Evolutionary conservation across 2,797 vertebrate species (phyloP).

Genomic region (Rhodeus uyekii): DNA sequence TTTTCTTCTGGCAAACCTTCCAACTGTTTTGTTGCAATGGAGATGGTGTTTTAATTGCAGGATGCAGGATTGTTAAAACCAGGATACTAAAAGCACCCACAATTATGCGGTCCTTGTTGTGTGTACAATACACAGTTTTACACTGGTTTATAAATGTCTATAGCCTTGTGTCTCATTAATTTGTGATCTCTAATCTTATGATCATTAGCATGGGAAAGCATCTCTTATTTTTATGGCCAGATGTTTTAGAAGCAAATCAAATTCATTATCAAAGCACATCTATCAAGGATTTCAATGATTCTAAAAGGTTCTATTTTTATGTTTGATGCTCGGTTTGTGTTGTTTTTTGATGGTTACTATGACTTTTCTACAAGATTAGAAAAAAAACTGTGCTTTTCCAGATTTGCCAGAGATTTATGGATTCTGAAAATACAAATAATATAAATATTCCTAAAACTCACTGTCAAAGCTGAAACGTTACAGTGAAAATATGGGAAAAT

Average conservation of each 20-base stretch:
- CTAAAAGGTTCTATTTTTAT: neutral
- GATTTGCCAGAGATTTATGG: constrained; percentile 22
- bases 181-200: neutral
- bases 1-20: neutral
- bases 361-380: neutral
- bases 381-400: constrained; percentile 18
- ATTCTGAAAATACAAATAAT: constrained; percentile 30
- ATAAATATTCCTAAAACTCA: constrained; percentile 4
- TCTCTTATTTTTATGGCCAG: neutral
- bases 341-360: neutral
- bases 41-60: neutral
- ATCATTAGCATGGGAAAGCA: neutral
- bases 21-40: constrained; percentile 1
- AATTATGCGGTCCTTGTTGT: neutral
- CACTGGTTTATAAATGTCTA: neutral
- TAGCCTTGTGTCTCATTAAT: neutral
- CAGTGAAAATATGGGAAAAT: too few relatives aligned
- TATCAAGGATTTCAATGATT: neutral
- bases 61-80: constrained; percentile 7
- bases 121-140: neutral
- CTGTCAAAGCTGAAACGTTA: constrained; percentile 10
- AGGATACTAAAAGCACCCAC: neutral
- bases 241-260: neutral
- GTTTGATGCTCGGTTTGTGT: neutral
- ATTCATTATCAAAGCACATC: neutral